Evolutionary conservation across 2,113 vertebrate species (phyloP), one percentile per base, ranked within the genome.

Genomic region (Pelmatolapia mariae): DNA sequence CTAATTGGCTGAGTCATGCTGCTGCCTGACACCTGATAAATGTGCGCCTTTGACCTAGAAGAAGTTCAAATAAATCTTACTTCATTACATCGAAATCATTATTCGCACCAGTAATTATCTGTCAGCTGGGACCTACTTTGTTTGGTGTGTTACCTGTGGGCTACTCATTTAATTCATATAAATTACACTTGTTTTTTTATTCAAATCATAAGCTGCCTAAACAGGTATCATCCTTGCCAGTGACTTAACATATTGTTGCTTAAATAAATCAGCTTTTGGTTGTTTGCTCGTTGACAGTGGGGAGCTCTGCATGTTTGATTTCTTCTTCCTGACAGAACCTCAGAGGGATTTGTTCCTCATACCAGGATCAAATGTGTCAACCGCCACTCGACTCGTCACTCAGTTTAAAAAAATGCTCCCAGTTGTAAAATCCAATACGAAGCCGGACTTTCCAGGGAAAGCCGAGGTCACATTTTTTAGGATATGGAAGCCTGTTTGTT

Each of bases 1-100:
- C 47, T 90, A 84, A 91, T 87, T 87, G 85, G 40, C 71, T 83
- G 57, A 86, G 85, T 90, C 82, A 45, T 4, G 18, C 86, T 53
- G 50, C 57, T 84, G 86, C 78, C 66, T 36, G 68, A 90, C 68
- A 82, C 40, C 18, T 88, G 84, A 89, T 91, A 15, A 88, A 87
- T 80, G 59, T 38, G 81, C 6, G 1, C 13, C 47, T 91, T 53
- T 82, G 80, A 91, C 80, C 52, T 54, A 13, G 71, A 10, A 4
- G 19, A n/a, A 79, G 54, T 86, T 87, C 19, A 82, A 73, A 43
- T 15, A 29, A 36, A 80, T 71, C 54, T 59, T 1, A 53, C 84
- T 82, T 86, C 13, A 81, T 87, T 87, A 36, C 66, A 79, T 81
- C 8, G 7, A 86, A 54, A 82, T 87, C 24, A 83, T 40, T 50